Evolutionary conservation across 2,113 vertebrate genomes (phyloP).

Genomic region (Gavialis gangeticus): DNA sequence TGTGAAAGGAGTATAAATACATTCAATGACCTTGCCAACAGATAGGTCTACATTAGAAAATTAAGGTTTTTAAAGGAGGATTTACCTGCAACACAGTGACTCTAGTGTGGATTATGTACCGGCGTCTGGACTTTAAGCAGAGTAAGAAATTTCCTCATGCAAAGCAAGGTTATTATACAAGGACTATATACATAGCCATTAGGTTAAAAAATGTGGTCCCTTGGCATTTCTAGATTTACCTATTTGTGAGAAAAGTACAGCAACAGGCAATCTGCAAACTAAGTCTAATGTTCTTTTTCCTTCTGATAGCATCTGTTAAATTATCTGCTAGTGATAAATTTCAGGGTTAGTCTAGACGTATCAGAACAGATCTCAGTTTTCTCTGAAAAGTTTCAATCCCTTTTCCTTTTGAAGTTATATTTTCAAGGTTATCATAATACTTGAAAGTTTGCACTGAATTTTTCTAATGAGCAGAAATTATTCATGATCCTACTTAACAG

Average conservation of each 20-base stretch:
- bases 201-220: neutral
- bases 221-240: neutral
- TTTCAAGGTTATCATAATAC: neutral
- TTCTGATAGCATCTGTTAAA: constrained; percentile 41
- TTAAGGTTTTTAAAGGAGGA: neutral
- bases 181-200: neutral
- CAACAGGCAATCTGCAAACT: constrained; percentile 31
- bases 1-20: neutral
- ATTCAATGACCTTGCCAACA: neutral
- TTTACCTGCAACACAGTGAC: neutral
- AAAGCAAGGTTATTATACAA: neutral
- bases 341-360: constrained; percentile 53
- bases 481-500: constrained; percentile 30
- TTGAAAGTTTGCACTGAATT: constrained; percentile 30
- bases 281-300: constrained; percentile 31
- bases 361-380: constrained; percentile 42
- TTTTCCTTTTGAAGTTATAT: constrained; percentile 26
- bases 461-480: constrained; percentile 50
- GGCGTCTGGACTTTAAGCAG: too few species aligned
- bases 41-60: neutral
- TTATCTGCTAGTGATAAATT: constrained; percentile 5
- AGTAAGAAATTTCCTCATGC: too few species aligned
- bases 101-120: too few species aligned
- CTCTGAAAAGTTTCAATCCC: constrained; percentile 26
- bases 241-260: constrained; percentile 22